Percentiles rank a stretch among this genome's conserved stretches.
phyloP scores from a whole-genome alignment of 2,113 vertebrate species.

The Neotoma lepida region DNA sequence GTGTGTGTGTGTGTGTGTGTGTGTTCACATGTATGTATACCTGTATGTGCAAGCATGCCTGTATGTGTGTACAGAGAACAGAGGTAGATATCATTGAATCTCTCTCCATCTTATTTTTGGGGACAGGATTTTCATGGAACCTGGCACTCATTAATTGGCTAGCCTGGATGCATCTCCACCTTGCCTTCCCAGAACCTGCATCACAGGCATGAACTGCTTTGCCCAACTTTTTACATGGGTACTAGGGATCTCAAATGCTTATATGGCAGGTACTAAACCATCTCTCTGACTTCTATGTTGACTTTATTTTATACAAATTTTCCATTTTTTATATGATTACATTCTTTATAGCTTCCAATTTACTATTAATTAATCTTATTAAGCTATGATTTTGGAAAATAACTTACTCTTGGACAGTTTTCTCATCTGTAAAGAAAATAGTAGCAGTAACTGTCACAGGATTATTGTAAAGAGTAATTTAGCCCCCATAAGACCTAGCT shows the following conservation, averaged over 20 bases:
- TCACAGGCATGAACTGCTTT: neutral
- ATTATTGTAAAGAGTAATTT: neutral
- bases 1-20: no score
- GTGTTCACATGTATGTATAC: neutral
- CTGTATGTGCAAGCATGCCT: no score
- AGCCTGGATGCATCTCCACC: neutral
- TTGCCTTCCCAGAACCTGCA: neutral
- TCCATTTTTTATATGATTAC: neutral
- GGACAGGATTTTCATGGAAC: neutral
- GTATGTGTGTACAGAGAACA: neutral
- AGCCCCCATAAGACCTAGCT: neutral
- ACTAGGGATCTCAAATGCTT: neutral
- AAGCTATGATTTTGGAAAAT: neutral
- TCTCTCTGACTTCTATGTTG: neutral
- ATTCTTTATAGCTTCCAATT: neutral
- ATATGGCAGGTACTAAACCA: neutral
- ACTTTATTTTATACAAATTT: neutral
- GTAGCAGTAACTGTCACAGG: neutral
- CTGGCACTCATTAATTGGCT: neutral
- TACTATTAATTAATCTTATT: neutral
- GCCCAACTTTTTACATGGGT: neutral
- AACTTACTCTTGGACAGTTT: neutral
- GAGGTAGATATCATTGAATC: neutral
- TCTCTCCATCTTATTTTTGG: neutral
- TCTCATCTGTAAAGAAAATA: neutral